These are phyloP conservation scores for Panagrolaimus sp. DNA, from an alignment of 1,140 invertebrate species.

Conservation along the genomic window DNA sequence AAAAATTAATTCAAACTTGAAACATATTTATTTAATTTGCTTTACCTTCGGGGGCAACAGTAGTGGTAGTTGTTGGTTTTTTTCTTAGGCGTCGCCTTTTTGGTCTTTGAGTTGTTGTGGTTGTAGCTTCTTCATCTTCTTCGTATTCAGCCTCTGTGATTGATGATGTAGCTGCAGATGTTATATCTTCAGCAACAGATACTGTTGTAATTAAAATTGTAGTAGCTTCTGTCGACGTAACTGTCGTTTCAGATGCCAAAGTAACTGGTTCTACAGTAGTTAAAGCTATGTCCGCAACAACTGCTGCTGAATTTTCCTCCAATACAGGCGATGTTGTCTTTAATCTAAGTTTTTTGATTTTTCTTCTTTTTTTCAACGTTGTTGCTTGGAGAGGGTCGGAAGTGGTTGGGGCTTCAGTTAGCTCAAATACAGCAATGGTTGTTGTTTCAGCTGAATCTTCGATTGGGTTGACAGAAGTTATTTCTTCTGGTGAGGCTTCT, in stretches of 20 bases:
- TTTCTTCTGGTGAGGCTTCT: neutral
- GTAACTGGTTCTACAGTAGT: neutral
- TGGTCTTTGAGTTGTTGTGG: neutral
- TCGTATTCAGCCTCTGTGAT: neutral
- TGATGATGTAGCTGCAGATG: neutral
- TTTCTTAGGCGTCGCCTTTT: neutral
- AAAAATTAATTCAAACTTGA: neutral
- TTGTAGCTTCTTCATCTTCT: neutral
- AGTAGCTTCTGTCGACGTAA: neutral
- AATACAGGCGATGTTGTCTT: neutral
- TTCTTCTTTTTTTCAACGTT: conserved; percentile 11
- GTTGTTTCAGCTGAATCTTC: neutral
- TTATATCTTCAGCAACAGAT: neutral
- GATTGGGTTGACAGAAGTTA: neutral
- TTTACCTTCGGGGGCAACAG: neutral
- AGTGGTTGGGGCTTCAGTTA: neutral
- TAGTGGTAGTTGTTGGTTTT: conserved; percentile 8
- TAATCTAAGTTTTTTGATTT: conserved; percentile 7
- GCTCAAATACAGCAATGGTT: neutral
- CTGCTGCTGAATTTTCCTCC: neutral
- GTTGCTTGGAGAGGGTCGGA: neutral
- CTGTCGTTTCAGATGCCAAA: neutral
- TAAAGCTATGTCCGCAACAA: neutral
- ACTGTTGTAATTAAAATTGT: neutral
- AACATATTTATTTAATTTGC: neutral